Percentiles rank a stretch among this genome's conserved stretches.
These are phyloP conservation scores for Lepidurus arcticus DNA, from an alignment of 1,140 invertebrate species.

Conservation along the genomic window DNA sequence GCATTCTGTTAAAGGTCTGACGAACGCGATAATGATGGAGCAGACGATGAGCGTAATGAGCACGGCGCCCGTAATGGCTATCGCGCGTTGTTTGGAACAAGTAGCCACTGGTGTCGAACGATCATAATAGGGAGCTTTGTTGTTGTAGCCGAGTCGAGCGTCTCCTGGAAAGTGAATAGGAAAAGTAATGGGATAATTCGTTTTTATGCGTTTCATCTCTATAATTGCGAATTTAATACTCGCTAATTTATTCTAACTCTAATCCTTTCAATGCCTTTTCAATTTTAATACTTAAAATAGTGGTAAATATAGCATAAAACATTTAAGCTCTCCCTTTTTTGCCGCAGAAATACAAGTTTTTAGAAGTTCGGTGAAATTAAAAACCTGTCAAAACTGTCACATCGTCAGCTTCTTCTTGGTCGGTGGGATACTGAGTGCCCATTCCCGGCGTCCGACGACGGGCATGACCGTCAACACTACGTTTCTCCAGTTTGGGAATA, in stretches of 20 bases:
- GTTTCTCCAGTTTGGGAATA: conserved; percentile 6
- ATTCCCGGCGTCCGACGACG: conserved; percentile 9
- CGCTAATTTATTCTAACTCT: background rate
- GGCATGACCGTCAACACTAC: conserved; percentile 12
- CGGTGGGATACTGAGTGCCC: background rate
- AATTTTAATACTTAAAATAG: too few species aligned
- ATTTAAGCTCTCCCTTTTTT: too few species aligned
- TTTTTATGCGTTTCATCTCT: conserved; percentile 38
- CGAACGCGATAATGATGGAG: conserved; percentile 81
- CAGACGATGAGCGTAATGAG: conserved; percentile 71
- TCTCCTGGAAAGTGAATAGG: conserved; percentile 53
- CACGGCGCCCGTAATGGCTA: conserved; percentile 68
- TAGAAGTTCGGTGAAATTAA: background rate
- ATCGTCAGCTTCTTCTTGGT: conserved; percentile 6
- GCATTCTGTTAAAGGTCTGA: conserved; percentile 56
- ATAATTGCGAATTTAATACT: background rate
- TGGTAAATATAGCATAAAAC: too few species aligned
- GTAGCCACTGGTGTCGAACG: conserved; percentile 67
- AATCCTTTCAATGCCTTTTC: too few species aligned
- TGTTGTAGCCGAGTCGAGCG: conserved; percentile 56
- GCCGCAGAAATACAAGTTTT: too few species aligned
- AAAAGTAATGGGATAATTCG: conserved; percentile 38
- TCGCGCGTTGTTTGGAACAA: conserved; percentile 76
- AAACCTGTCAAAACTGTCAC: conserved; percentile 9
- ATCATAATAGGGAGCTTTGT: conserved; percentile 65